phyloP scores from a whole-genome alignment of 1,140 invertebrate genomes.

The Reticulitermes speratus region DNA sequence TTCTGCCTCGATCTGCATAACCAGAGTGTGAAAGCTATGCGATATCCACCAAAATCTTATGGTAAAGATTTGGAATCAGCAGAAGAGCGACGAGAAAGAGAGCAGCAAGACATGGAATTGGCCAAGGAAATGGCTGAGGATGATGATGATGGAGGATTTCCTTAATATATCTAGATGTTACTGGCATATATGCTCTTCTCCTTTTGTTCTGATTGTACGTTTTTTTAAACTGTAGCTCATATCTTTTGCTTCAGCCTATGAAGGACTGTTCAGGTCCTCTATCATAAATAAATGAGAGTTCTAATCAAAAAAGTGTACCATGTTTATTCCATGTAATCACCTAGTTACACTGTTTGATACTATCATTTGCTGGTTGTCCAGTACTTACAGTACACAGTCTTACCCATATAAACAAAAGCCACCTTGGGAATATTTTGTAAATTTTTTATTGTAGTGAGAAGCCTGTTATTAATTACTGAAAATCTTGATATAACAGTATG shows the following conservation, averaged over 20 bases:
- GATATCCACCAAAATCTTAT: conserved; percentile 98
- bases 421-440: no score
- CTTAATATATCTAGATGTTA: conserved; percentile 45
- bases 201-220: neutral
- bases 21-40: conserved; percentile 97
- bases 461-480: no score
- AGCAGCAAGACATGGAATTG: conserved; percentile 95
- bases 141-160: conserved; percentile 91
- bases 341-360: no score
- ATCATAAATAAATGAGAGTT: no score
- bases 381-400: no score
- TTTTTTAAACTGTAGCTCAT: neutral
- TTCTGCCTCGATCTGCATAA: conserved; percentile 98
- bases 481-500: no score
- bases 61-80: conserved; percentile 97
- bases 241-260: neutral
- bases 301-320: no score
- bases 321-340: no score
- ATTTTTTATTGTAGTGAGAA: no score
- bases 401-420: no score
- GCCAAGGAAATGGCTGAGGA: conserved; percentile 99
- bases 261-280: neutral
- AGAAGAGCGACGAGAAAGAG: conserved; percentile 91
- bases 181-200: neutral
- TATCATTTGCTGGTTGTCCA: no score